Percentiles rank a stretch among this genome's conserved stretches.
Conservation (phyloP, 2,888 invertebrate genomes). For the Scaptomyza polygonia region DNA sequence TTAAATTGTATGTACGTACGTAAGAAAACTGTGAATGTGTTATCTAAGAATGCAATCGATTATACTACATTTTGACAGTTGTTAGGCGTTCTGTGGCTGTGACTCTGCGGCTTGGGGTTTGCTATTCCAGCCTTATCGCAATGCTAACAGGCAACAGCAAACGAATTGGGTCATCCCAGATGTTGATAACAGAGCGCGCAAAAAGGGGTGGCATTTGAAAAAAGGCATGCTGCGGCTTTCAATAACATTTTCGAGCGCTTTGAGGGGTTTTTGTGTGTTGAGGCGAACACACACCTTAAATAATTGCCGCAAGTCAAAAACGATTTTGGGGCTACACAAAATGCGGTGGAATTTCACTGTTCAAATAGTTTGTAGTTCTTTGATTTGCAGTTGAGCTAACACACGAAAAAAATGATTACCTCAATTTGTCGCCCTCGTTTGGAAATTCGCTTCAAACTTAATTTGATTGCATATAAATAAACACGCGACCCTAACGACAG, state of each 20-base stretch:
- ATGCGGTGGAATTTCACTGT: conserved; percentile 29
- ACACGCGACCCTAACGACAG: conserved; percentile 61
- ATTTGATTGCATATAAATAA: conserved; percentile 81
- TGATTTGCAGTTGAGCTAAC: conserved; percentile 47
- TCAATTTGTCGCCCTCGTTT: conserved; percentile 69
- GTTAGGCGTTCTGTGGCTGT: conserved; percentile 1
- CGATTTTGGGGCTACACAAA: conserved; percentile 10
- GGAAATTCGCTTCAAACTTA: conserved; percentile 73
- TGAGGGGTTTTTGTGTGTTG: conserved; percentile 13
- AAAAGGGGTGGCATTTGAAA: conserved; percentile 2
- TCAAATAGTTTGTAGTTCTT: conserved; percentile 50
- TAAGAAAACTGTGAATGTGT: conserved; percentile 5
- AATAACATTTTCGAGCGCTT: conserved; percentile 33
- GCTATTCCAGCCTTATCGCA: conserved; percentile 58
- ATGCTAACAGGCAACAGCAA: conserved; percentile 34
- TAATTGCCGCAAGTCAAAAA: conserved; percentile 38
- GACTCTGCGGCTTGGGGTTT: conserved; percentile 4
- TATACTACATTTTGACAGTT: conserved; percentile 35
- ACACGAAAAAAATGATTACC: conserved; percentile 68
- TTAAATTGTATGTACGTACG: neutral
- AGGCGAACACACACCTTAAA: conserved; percentile 32
- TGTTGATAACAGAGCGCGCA: conserved; percentile 40
- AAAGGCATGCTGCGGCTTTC: conserved; percentile 25
- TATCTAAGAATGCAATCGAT: conserved; percentile 53
- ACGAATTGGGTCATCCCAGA: conserved; percentile 71